Conservation (phyloP, 2,888 invertebrate genomes). For the Eumerus sabulonum region DNA sequence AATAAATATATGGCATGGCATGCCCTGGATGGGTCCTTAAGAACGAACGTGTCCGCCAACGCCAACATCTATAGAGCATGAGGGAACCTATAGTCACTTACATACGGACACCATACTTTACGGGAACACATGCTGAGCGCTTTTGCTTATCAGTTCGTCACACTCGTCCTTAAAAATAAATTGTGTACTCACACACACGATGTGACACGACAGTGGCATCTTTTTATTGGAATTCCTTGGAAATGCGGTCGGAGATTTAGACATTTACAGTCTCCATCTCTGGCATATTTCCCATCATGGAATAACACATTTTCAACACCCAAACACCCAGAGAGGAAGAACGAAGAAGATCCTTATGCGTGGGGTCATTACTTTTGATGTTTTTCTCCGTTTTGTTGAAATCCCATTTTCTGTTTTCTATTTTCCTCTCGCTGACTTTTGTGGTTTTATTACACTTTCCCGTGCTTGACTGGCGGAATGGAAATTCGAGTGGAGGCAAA, state of each 20-base stretch:
- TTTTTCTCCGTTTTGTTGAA: slow-evolving; percentile 51
- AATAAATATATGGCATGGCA: slow-evolving; percentile 40
- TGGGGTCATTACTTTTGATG: slow-evolving; percentile 66
- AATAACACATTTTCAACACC: slow-evolving; percentile 63
- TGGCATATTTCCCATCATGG: slow-evolving; percentile 66
- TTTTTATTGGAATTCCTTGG: slow-evolving; percentile 44
- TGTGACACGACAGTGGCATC: slow-evolving; percentile 40
- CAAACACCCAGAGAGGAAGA: slow-evolving; percentile 49
- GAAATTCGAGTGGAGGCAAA: slow-evolving; percentile 41
- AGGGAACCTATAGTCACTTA: slow-evolving; percentile 65
- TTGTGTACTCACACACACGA: neutral
- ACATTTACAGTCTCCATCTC: slow-evolving; percentile 56
- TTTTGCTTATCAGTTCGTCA: slow-evolving; percentile 67
- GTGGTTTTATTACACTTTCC: slow-evolving; percentile 33
- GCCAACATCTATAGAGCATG: slow-evolving; percentile 26
- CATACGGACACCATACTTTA: slow-evolving; percentile 69
- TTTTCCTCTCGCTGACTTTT: slow-evolving; percentile 14
- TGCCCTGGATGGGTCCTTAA: slow-evolving; percentile 47
- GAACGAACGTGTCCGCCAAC: slow-evolving; percentile 16
- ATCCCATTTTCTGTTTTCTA: slow-evolving; percentile 52
- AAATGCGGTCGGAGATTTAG: slow-evolving; percentile 32
- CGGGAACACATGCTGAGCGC: slow-evolving; percentile 78
- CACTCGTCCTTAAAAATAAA: slow-evolving; percentile 61
- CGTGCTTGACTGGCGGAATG: slow-evolving; percentile 43
- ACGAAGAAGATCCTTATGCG: slow-evolving; percentile 59